Percentiles rank a stretch among this genome's conserved stretches.
Conservation (phyloP, 2,797 vertebrate species). For the Poecilia wingei region DNA sequence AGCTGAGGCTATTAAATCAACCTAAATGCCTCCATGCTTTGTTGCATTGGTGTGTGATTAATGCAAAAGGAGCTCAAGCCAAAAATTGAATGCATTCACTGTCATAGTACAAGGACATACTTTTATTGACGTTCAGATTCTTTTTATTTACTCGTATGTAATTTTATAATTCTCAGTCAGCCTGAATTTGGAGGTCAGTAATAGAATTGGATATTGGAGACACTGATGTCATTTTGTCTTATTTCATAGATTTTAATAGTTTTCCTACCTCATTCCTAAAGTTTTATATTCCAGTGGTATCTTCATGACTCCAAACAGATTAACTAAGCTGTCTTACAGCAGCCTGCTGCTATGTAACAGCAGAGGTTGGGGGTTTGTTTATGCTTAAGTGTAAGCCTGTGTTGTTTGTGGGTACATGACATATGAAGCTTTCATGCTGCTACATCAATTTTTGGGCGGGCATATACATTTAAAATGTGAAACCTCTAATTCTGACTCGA, state of each 20-base stretch:
- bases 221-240: constrained; percentile 20
- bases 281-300: constrained; percentile 33
- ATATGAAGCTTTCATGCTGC: constrained; percentile 52
- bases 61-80: neutral
- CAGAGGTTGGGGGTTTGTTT: constrained; percentile 40
- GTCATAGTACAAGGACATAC: neutral
- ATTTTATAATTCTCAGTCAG: neutral
- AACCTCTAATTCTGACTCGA: constrained; percentile 43
- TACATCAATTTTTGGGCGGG: constrained; percentile 47
- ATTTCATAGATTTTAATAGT: constrained; percentile 35
- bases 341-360: constrained; percentile 37
- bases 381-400: constrained; percentile 36
- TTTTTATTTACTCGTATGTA: neutral
- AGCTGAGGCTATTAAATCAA: neutral
- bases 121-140: neutral
- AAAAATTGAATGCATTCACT: neutral
- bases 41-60: neutral
- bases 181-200: neutral
- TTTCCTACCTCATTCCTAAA: constrained; percentile 34
- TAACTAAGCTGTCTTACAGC: constrained; percentile 45
- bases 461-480: constrained; percentile 41
- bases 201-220: constrained; percentile 13
- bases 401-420: constrained; percentile 45
- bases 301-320: constrained; percentile 39
- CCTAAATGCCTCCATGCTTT: neutral